A percentile compares a stretch with the other conserved stretches of the same genome.
Evolutionary conservation across 2,888 invertebrate species (phyloP).

Genomic region (Coecobrya sp.): DNA sequence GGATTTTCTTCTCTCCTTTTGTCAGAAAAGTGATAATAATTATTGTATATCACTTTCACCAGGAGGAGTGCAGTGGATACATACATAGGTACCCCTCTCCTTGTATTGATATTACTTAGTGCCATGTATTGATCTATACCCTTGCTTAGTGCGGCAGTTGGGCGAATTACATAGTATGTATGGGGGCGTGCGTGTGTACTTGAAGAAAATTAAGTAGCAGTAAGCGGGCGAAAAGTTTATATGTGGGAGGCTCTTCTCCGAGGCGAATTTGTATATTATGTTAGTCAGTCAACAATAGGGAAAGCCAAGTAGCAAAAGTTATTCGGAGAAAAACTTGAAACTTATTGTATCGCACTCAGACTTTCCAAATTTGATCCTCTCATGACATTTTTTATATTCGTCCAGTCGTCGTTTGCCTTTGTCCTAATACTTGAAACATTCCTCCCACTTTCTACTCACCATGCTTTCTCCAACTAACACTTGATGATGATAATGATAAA

Average conservation of each 20-base stretch:
- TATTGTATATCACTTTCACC: conserved; percentile 7
- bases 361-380: neutral
- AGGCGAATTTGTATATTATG: conserved; percentile 4
- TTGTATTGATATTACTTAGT: no score
- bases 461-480: neutral
- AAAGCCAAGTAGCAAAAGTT: neutral
- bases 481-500: neutral
- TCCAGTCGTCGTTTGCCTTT: neutral
- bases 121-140: no score
- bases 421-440: neutral
- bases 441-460: neutral
- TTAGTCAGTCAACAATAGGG: conserved; percentile 1
- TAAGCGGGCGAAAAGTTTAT: conserved; percentile 9
- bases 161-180: neutral
- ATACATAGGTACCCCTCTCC: neutral
- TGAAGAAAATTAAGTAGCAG: neutral
- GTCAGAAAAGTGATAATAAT: neutral
- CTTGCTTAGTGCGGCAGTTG: neutral
- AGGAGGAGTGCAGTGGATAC: neutral
- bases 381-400: conserved; percentile 3
- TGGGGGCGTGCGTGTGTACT: conserved; percentile 1
- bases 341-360: neutral
- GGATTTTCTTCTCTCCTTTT: neutral
- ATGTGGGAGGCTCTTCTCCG: neutral
- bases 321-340: neutral